These are phyloP conservation scores for Spatulosminthurus flaviceps DNA, from an alignment of 2,888 invertebrate species.

Conservation along the genomic window DNA sequence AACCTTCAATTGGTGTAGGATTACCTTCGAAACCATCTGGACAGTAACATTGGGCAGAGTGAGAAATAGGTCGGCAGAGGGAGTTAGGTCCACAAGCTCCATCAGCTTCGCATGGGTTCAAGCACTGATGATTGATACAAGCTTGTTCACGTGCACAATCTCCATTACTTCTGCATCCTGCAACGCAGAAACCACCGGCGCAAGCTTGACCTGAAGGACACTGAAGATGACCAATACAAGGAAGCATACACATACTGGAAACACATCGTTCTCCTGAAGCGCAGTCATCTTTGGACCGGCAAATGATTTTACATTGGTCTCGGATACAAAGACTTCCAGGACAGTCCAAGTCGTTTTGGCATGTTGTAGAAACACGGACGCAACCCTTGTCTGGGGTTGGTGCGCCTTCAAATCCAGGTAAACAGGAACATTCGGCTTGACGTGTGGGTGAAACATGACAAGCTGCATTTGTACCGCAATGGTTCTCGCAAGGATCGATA, in stretches of 20 bases:
- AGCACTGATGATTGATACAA: constrained; percentile 85
- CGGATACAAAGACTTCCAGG: constrained; percentile 80
- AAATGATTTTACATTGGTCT: constrained; percentile 84
- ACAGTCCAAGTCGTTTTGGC: constrained; percentile 79
- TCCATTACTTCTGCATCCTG: constrained; percentile 85
- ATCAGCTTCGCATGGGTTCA: constrained; percentile 78
- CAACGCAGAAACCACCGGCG: constrained; percentile 78
- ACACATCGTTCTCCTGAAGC: constrained; percentile 81
- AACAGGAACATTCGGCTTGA: constrained; percentile 76
- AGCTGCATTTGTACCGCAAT: constrained; percentile 82
- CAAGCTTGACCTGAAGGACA: constrained; percentile 84
- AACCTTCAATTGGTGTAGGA: constrained; percentile 87
- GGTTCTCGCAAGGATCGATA: constrained; percentile 80
- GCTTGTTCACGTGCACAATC: constrained; percentile 81
- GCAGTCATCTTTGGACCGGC: constrained; percentile 80
- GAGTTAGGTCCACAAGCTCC: constrained; percentile 81
- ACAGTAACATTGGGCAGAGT: constrained; percentile 73
- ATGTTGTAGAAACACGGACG: constrained; percentile 75
- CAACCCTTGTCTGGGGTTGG: constrained; percentile 75
- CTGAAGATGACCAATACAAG: constrained; percentile 82
- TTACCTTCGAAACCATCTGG: constrained; percentile 87
- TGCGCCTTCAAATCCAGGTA: constrained; percentile 78
- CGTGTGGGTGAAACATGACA: constrained; percentile 79
- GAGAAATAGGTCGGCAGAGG: constrained; percentile 69
- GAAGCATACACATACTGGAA: constrained; percentile 80